phyloP scores from a whole-genome alignment of 2,797 vertebrate genomes.

The Triplophysa bombifrons region DNA sequence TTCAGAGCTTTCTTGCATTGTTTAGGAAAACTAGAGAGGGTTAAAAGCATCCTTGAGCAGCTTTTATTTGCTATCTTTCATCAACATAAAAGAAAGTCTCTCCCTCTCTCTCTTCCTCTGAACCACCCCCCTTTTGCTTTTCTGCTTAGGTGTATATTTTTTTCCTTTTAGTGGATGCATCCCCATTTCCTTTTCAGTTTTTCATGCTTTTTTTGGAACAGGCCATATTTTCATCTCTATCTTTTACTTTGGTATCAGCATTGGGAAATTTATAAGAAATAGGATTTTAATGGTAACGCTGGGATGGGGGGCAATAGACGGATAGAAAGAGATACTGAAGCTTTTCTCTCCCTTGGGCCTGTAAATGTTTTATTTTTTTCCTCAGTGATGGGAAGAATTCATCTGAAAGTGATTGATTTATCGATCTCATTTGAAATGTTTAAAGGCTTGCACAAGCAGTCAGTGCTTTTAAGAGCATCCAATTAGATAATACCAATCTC shows the following conservation, averaged over 20 bases:
- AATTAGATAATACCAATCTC: conserved; percentile 59
- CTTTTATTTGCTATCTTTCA: conserved; percentile 63
- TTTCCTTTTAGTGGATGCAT: conserved; percentile 45
- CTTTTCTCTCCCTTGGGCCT: conserved; percentile 60
- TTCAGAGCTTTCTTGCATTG: conserved; percentile 54
- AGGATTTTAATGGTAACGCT: conserved; percentile 32
- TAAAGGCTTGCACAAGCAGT: conserved; percentile 51
- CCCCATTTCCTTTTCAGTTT: conserved; percentile 15
- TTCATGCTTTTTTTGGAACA: conserved; percentile 37
- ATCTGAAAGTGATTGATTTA: conserved; percentile 76
- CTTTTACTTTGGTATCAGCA: conserved; percentile 31
- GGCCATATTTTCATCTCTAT: conserved; percentile 35
- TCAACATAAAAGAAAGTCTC: conserved; percentile 61
- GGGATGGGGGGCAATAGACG: conserved; percentile 18
- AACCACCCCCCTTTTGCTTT: background rate
- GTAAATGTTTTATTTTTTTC: conserved; percentile 68
- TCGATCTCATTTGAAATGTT: conserved; percentile 77
- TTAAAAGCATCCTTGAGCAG: conserved; percentile 68
- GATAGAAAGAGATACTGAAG: conserved; percentile 22
- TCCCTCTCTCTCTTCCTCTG: conserved; percentile 22
- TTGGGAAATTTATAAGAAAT: conserved; percentile 41
- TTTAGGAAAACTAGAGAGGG: conserved; percentile 63
- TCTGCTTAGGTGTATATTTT: conserved; percentile 55
- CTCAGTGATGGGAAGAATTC: conserved; percentile 68
- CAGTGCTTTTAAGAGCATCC: conserved; percentile 56